Base-by-base conservation (phyloP, 2,888 invertebrate species). In the Cylindroiulus punctatus region DNA sequence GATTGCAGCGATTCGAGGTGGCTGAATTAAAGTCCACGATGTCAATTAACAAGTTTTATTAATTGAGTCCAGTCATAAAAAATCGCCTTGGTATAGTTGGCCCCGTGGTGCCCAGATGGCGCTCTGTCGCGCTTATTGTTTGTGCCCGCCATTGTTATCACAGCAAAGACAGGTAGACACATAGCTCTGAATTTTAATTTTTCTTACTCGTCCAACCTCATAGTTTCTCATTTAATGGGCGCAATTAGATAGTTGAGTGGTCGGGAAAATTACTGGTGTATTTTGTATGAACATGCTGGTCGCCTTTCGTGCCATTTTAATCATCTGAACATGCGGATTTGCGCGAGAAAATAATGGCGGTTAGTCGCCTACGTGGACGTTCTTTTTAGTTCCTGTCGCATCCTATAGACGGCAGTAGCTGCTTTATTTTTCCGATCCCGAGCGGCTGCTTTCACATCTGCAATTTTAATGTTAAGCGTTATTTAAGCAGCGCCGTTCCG, bases 101-200 rank as follows among this genome's bases (percentile, higher is more conserved):
- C 76, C 76, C 10, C 2, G 32, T 76, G 8, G 30, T 30, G 76
- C 17, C 76, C 76, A 76, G 76, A 76, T 76, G 76, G 76, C 76
- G 76, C 76, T 76, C 17, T 30, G 76, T 12, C 17, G 30, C 30
- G 26, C 4, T 30, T 76, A 30, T 76, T 30, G 76, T 76, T 76
- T 76, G 76, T 76, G 30, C 76, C 30, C 76, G 76, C 76, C 76
- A 76, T 76, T 76, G 76, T 76, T 76, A 76, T 76, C 30, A 26
- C 30, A 76, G 76, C 76, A 30, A 30, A 76, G 30, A 76, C 76
- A 76, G 76, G 76, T 76, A 76, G 76, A 76, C 76, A 76, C 26
- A 30, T 76, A 76, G 76, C 76, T 76, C 76, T 76, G 76, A 76
- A 76, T 76, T 76, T 76, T 76, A 76, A 76, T 76, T 76, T 76